phyloP scores from a whole-genome alignment of 1,140 invertebrate species.

The Drosophila obscura region DNA sequence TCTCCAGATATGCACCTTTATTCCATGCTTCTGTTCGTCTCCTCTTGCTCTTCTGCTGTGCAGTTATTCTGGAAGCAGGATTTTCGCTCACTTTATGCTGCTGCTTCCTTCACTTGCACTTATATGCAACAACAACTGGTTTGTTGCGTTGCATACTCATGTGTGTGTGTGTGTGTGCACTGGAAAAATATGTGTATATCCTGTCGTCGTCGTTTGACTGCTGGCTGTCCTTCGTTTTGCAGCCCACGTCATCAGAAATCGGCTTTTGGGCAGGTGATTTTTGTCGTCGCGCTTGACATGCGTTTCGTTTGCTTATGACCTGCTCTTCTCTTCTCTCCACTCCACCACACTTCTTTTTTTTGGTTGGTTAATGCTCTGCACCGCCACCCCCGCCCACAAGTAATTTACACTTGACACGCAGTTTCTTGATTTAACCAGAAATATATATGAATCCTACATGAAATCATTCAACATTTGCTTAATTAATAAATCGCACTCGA shows the following conservation, averaged over 20 bases:
- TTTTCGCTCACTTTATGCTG: constrained; percentile 27
- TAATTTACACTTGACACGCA: constrained; percentile 40
- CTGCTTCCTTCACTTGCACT: constrained; percentile 44
- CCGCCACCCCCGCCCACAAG: constrained; percentile 24
- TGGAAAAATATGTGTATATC: constrained; percentile 51
- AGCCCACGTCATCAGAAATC: constrained; percentile 71
- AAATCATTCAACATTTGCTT: too few species aligned
- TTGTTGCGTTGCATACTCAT: constrained; percentile 38
- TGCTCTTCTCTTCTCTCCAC: constrained; percentile 1
- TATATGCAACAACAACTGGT: constrained; percentile 47
- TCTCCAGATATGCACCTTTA: too few species aligned
- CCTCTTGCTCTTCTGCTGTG: constrained; percentile 37
- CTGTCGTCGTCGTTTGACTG: constrained; percentile 41
- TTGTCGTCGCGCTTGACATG: constrained; percentile 21
- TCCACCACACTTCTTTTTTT: constrained; percentile 3
- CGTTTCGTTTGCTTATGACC: constrained; percentile 22
- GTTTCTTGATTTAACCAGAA: constrained; percentile 9
- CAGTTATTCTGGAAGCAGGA: constrained; percentile 43
- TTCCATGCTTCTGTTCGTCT: too few species aligned
- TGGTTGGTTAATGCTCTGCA: constrained; percentile 7
- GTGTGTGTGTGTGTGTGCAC: constrained; percentile 43
- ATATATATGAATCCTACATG: background rate
- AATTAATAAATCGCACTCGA: too few species aligned
- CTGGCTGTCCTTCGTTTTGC: constrained; percentile 56
- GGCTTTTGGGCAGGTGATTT: constrained; percentile 61